phyloP scores from a whole-genome alignment of 2,888 invertebrate species.

The Zele albiditarsus region DNA sequence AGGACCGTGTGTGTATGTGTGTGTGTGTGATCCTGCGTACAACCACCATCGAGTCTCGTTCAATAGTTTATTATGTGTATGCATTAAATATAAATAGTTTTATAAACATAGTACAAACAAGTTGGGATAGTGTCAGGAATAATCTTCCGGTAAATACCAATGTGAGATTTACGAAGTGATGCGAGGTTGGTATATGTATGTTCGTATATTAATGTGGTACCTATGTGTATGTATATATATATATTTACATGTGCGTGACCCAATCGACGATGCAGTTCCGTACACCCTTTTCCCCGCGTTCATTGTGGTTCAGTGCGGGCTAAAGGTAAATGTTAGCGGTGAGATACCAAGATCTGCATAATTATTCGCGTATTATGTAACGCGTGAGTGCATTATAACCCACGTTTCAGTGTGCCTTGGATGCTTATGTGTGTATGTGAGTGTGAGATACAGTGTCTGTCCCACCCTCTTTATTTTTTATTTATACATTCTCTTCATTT shows the following conservation, averaged over 20 bases:
- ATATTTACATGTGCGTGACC: constrained; percentile 54
- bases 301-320: constrained; percentile 54
- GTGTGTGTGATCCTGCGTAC: constrained; percentile 6
- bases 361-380: constrained; percentile 63
- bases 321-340: constrained; percentile 64
- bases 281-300: constrained; percentile 19
- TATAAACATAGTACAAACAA: background rate
- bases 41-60: background rate
- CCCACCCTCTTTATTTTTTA: constrained; percentile 21
- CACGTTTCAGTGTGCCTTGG: constrained; percentile 6
- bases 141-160: constrained; percentile 41
- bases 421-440: no score
- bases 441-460: background rate
- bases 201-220: constrained; percentile 3
- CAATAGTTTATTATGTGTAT: background rate
- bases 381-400: constrained; percentile 34
- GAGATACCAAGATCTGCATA: constrained; percentile 60
- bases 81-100: constrained; percentile 25
- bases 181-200: constrained; percentile 9
- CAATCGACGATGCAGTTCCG: constrained; percentile 39
- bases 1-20: constrained; percentile 43
- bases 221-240: constrained; percentile 15
- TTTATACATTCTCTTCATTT: background rate
- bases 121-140: background rate
- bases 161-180: background rate